Conservation (phyloP, 2,797 vertebrate species). For the Clamator glandarius region DNA sequence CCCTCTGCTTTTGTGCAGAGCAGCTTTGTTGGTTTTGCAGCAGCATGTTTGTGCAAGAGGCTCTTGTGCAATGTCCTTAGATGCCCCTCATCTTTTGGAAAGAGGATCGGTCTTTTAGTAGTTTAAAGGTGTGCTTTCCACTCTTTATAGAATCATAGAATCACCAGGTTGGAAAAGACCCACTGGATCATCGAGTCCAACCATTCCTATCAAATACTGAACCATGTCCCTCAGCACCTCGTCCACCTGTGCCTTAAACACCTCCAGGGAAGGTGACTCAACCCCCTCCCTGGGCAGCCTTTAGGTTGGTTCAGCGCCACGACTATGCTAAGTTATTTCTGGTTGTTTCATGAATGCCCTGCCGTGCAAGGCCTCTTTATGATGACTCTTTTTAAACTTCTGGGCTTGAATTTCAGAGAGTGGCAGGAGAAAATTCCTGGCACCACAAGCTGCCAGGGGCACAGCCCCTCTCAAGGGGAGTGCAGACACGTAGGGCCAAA, state of each 20-base stretch:
- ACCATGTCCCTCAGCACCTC: too few species aligned
- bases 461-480: accelerated
- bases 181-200: too few species aligned
- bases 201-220: too few species aligned
- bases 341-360: not conserved
- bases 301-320: not conserved
- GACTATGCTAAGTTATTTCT: not conserved
- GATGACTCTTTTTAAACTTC: not conserved
- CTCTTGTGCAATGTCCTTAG: not conserved
- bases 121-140: not conserved
- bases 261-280: too few species aligned
- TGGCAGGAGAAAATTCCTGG: not conserved
- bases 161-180: too few species aligned
- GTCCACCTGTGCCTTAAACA: too few species aligned
- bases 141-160: too few species aligned
- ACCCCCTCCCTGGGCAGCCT: too few species aligned
- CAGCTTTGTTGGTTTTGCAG: not conserved
- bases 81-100: not conserved
- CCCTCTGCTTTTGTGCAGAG: not conserved
- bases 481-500: accelerated
- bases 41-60: not conserved
- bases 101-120: not conserved
- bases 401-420: not conserved
- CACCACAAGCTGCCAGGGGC: accelerated
- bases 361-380: accelerated